Base-by-base conservation (phyloP, 2,888 invertebrate species). In the Eumacrocentrus americanus region DNA sequence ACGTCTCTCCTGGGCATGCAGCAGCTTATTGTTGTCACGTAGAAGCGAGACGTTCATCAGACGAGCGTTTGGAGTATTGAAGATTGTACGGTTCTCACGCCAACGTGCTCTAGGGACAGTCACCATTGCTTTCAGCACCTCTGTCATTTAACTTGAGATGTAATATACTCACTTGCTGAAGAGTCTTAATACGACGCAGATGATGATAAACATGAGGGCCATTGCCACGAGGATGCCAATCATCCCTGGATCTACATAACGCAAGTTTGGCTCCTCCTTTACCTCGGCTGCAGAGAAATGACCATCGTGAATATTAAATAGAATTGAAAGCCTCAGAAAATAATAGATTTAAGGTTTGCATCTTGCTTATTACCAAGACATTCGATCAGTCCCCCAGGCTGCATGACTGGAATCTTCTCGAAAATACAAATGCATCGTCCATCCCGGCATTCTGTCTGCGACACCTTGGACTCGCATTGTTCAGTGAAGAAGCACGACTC, bases 151-250 rank as follows among this genome's bases (percentile, higher is more conserved):
- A 25, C 12, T 55, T n/a, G n/a, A 22, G 7, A 6, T 16, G 9
- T 35, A 18, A 25, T 25, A n/a, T 52, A 84, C 87, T 86, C 84
- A 94, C 95, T 90, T 93, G 90, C 94, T 94, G 83, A 95, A 95
- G 71, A 95, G 87, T 75, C 93, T 88, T 63, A 95, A 87, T 50
- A 95, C 95, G 71, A 95, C 91, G 82, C 95, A 95, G 76, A 95
- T 92, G 81, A 94, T 94, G 81, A 95, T 87, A 82, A 95, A 95
- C 95, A 95, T 95, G 70, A 95, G 87, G 66, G 91, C 92, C 91
- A 95, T 93, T 58, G 90, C 94, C 64, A 92, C 92, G 70, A 95
- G 86, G 54, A 94, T 91, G 55, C 91, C 91, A 79, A 94, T 94
- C 94, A 94, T 94, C 50, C 94, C 91, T 44, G 94, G 94, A 82